Conservation (phyloP, 2,113 vertebrate species). For the Amazona guildingii region DNA sequence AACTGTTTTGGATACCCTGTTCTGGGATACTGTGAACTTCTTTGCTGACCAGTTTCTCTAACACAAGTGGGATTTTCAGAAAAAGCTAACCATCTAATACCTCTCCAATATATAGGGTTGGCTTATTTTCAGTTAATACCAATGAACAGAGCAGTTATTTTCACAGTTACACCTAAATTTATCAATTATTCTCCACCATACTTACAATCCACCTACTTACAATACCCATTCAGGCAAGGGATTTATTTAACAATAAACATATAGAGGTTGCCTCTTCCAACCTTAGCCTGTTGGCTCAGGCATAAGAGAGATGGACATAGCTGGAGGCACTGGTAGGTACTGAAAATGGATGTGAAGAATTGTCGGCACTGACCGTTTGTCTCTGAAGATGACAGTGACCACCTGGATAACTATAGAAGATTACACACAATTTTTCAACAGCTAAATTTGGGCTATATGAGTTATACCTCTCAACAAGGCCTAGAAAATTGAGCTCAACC, state of each 20-base stretch:
- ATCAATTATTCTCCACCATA: background rate
- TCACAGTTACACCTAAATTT: background rate
- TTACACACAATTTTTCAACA: background rate
- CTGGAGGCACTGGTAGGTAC: background rate
- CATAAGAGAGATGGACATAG: background rate
- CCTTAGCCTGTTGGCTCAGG: background rate
- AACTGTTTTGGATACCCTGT: background rate
- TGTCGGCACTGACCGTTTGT: background rate
- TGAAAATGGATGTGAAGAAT: background rate
- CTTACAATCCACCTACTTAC: background rate
- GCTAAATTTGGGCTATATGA: background rate
- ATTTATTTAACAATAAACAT: background rate
- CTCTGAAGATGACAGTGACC: background rate
- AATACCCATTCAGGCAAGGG: background rate
- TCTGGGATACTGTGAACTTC: background rate
- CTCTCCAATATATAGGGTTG: background rate
- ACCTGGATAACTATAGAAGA: background rate
- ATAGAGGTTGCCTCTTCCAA: background rate
- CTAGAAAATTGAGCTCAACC: background rate
- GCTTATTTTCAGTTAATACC: background rate
- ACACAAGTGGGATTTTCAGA: background rate
- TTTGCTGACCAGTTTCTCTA: background rate
- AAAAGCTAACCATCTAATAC: background rate
- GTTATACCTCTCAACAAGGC: background rate
- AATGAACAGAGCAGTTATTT: background rate